Base-by-base conservation (phyloP, 2,113 vertebrate species). In the Macquaria ambigua region DNA sequence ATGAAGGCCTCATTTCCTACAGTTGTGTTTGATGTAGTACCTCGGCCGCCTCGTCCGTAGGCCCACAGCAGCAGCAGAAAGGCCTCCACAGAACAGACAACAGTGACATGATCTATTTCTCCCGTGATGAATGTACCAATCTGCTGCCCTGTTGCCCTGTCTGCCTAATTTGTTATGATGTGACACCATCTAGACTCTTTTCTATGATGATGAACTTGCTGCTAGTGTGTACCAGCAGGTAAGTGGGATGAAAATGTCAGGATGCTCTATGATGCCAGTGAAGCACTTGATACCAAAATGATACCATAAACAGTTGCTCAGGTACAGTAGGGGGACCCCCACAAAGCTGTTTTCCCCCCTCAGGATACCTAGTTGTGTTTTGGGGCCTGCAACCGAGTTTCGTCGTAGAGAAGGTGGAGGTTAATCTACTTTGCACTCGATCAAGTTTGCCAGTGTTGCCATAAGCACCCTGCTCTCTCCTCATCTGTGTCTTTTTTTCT, bases 101-200 rank as follows among this genome's bases (percentile, higher is more conserved):
- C 77, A 31, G 62, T 94, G 93, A 94, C 93, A 93, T 95, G 93
- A 95, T 94, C 94, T 93, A 94, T 95, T 95, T 94, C 93, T 90
- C 82, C 81, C 53, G 34, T 94, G 94, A 94, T 95, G 88, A 93
- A 95, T 95, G 93, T 79, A 89, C 81, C 93, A 95, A 95, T 95
- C 92, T 94, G 90, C 82, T 90, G 92, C 89, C 93, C 93, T 90
- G 90, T 86, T 93, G 92, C 94, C 90, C 93, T 93, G 92, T 91
- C 92, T 28, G 83, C 90, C 90, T 92, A 93, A 93, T 95, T 94
- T 94, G 93, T 95, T 91, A 92, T 63, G 74, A 92, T 79, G 90
- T 94, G 93, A 91, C 93, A 91, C 63, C 82, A 59, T 86, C 78
- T 56, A 77, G 72, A 83, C 82, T 85, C 81, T 58, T 86, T 85